Percentiles rank a stretch among this genome's conserved stretches.
Conservation (phyloP, 2,113 vertebrate species). For the Apaloderma vittatum region DNA sequence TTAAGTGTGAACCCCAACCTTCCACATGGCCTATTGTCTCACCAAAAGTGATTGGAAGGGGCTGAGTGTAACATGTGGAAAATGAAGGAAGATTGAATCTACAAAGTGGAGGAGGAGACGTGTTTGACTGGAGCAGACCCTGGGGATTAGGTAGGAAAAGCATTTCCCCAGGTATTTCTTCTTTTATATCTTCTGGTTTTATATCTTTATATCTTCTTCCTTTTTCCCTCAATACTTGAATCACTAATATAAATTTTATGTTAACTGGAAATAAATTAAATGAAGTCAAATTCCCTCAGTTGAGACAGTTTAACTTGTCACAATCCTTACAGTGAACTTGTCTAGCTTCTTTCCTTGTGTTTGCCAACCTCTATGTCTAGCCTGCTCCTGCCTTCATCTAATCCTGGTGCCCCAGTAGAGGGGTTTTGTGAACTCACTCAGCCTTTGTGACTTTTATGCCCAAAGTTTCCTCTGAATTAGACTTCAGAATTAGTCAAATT, state of each 20-base stretch:
- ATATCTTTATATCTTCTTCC: not conserved
- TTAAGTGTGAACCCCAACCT: not conserved
- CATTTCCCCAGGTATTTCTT: not conserved
- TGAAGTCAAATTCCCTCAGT: not conserved
- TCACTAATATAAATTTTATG: not conserved
- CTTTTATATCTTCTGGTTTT: not conserved
- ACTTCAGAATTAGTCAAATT: not conserved
- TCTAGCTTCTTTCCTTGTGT: not conserved
- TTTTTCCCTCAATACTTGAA: not conserved
- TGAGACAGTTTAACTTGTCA: not conserved
- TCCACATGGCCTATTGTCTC: fast-evolving
- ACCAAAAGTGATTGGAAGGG: not conserved
- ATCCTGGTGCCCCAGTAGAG: not conserved
- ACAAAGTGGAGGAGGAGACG: fast-evolving
- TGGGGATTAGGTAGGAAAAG: not conserved
- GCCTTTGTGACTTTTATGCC: not conserved
- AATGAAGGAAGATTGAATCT: not conserved
- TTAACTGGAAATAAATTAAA: not conserved
- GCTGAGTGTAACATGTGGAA: not conserved
- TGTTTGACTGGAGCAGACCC: not conserved
- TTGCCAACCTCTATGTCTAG: not conserved
- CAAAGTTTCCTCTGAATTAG: not conserved
- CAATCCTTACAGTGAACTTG: not conserved
- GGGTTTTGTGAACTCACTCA: not conserved
- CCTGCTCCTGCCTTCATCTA: not conserved